Conservation (phyloP, 1,140 invertebrate genomes). For the Trichogramma pretiosum region DNA sequence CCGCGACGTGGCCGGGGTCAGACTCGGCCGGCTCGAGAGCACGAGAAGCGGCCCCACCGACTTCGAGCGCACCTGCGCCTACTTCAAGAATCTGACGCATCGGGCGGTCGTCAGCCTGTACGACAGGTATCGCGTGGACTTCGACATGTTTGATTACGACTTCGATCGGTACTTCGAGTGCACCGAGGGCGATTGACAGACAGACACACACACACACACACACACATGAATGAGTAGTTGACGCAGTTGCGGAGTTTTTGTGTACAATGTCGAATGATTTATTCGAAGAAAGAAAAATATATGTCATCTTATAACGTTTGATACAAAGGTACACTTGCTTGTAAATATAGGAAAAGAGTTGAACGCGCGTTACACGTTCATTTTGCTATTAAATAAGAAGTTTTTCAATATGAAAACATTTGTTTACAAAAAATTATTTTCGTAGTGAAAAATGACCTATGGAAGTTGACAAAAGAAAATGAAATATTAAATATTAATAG, state of each 20-base stretch:
- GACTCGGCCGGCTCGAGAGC: too few species aligned
- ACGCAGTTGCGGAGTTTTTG: too few species aligned
- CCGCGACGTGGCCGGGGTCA: too few species aligned
- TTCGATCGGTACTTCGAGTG: conserved; percentile 32
- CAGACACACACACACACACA: too few species aligned
- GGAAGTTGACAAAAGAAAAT: not conserved
- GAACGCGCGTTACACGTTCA: too few species aligned
- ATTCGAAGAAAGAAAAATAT: conserved; percentile 16
- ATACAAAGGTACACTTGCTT: too few species aligned
- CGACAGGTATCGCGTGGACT: conserved; percentile 37
- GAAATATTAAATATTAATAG: not conserved
- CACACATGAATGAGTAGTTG: too few species aligned
- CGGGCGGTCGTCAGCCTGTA: conserved; percentile 31
- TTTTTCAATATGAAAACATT: too few species aligned
- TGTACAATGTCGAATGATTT: conserved; percentile 12
- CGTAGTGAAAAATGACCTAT: not conserved
- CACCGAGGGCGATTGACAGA: conserved; percentile 11
- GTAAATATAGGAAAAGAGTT: too few species aligned
- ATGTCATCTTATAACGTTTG: too few species aligned
- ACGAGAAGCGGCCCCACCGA: conserved; percentile 28
- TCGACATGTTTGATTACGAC: conserved; percentile 40
- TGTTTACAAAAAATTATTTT: too few species aligned
- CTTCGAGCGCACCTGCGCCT: conserved; percentile 33
- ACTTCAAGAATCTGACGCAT: conserved; percentile 32
- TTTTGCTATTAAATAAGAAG: too few species aligned